These are phyloP conservation scores for Falco punctatus DNA, from an alignment of 2,113 vertebrate genomes.

Conservation along the genomic window DNA sequence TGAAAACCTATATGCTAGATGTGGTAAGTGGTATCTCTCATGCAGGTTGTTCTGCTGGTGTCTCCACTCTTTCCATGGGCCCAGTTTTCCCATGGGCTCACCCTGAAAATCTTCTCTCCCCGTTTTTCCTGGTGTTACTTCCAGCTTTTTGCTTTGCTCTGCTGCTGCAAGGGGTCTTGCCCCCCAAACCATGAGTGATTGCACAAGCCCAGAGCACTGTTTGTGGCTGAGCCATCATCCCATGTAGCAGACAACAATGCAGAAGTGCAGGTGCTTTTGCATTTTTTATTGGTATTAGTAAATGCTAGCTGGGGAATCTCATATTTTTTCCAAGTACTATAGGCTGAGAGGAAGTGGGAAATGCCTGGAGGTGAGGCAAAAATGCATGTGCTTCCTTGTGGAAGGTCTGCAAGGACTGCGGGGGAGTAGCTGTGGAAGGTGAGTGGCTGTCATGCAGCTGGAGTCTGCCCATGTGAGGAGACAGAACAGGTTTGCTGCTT, in stretches of 20 bases:
- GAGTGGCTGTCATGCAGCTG: not conserved
- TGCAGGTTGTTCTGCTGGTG: not conserved
- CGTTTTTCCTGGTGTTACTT: not conserved
- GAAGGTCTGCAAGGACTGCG: not conserved
- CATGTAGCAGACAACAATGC: not conserved
- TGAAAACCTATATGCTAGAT: not conserved
- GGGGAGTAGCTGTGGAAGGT: not conserved
- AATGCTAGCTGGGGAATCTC: not conserved
- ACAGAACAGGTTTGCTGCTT: not conserved
- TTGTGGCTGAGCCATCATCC: not conserved
- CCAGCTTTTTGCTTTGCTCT: not conserved
- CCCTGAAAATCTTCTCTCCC: not conserved
- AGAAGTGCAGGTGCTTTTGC: not conserved
- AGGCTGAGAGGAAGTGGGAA: constrained; percentile 25
- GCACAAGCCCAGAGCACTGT: not conserved
- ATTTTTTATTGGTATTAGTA: not conserved
- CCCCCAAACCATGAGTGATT: not conserved
- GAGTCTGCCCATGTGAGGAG: not conserved
- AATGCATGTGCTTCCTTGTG: not conserved
- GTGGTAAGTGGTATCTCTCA: rapidly evolving
- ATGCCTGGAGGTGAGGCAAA: not conserved
- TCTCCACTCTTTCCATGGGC: not conserved
- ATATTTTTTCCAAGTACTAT: not conserved
- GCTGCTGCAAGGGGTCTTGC: not conserved
- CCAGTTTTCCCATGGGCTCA: not conserved